phyloP scores from a whole-genome alignment of 2,797 vertebrate genomes.

The Platalea minor region DNA sequence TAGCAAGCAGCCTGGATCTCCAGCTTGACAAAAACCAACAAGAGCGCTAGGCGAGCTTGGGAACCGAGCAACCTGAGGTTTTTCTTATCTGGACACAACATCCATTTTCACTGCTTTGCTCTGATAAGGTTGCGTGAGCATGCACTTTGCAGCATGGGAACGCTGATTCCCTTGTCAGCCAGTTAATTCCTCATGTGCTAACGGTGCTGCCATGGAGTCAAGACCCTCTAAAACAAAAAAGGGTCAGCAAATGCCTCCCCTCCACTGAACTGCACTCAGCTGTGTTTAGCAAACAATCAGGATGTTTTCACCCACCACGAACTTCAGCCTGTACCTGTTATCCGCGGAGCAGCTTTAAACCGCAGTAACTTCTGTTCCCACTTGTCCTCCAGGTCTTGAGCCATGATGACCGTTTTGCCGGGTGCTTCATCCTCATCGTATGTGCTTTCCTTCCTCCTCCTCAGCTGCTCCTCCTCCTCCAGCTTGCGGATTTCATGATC shows the following conservation, averaged over 20 bases:
- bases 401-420: constrained; percentile 77
- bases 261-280: not conserved
- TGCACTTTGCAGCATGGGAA: rapidly evolving
- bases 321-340: constrained; percentile 75
- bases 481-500: constrained; percentile 88
- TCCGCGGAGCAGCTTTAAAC: constrained; percentile 76
- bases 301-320: rapidly evolving
- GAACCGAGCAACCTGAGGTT: not conserved
- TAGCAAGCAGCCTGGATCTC: not conserved
- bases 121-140: not conserved
- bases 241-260: not conserved
- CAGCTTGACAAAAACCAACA: not conserved
- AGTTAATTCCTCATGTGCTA: rapidly evolving
- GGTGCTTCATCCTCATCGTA: constrained; percentile 73
- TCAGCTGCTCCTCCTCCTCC: constrained; percentile 80
- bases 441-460: constrained; percentile 74
- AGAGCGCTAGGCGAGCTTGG: not conserved
- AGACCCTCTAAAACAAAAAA: not conserved
- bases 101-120: not conserved
- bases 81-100: not conserved
- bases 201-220: not conserved
- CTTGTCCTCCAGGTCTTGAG: constrained; percentile 88
- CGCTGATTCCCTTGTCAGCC: not conserved
- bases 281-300: not conserved
- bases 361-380: constrained; percentile 88